A percentile compares a stretch with the other conserved stretches of the same genome.
Conservation (phyloP, 2,888 invertebrate species). For the Apotomis turbidana region DNA sequence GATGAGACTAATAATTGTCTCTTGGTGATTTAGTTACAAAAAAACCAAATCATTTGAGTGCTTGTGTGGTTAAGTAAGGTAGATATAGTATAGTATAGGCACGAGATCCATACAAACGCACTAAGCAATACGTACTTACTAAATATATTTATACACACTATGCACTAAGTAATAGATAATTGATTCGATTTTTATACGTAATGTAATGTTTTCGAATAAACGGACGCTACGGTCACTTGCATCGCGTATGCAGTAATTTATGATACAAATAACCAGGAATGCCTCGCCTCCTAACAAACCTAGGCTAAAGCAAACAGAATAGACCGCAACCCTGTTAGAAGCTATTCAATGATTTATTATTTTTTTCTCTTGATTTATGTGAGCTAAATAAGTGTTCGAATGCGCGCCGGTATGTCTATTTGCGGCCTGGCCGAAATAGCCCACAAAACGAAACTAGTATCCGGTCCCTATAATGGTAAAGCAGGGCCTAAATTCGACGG, state of each 20-base stretch:
- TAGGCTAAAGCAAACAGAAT: slow-evolving; percentile 52
- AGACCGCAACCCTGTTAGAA: slow-evolving; percentile 53
- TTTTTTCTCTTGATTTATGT: slow-evolving; percentile 66
- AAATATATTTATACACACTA: too few relatives aligned
- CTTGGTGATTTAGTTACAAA: too few relatives aligned
- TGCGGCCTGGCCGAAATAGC: slow-evolving; percentile 70
- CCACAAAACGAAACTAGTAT: slow-evolving; percentile 69
- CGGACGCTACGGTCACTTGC: slow-evolving; percentile 13
- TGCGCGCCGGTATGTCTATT: slow-evolving; percentile 65
- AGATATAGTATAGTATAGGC: too few relatives aligned
- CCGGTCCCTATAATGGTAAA: slow-evolving; percentile 56
- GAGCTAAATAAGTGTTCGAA: slow-evolving; percentile 64
- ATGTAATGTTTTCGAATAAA: slow-evolving; percentile 11
- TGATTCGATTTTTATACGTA: neutral
- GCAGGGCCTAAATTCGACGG: slow-evolving; percentile 15
- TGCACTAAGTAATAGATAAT: neutral
- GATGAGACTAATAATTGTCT: too few relatives aligned
- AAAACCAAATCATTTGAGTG: too few relatives aligned
- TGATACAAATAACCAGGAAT: slow-evolving; percentile 16
- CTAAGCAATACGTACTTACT: too few relatives aligned
- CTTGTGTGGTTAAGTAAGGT: too few relatives aligned
- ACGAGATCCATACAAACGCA: too few relatives aligned
- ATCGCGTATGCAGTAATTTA: slow-evolving; percentile 20
- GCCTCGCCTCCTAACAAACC: slow-evolving; percentile 25
- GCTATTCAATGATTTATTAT: slow-evolving; percentile 60